phyloP scores from a whole-genome alignment of 2,113 vertebrate genomes.

The Rhabdornis inornatus region DNA sequence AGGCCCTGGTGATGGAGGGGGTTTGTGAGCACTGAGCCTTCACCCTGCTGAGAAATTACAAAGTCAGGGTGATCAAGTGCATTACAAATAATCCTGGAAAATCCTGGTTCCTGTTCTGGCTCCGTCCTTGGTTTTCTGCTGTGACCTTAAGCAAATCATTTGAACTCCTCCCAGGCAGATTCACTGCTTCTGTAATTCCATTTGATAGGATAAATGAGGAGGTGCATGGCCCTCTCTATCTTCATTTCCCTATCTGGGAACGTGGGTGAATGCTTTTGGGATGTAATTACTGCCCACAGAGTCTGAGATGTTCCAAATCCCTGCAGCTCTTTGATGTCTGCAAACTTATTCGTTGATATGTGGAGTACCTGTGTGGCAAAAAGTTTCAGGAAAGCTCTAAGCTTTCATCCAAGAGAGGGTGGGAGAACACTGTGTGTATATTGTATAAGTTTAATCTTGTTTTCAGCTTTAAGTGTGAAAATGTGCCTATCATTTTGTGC shows the following conservation, averaged over 20 bases:
- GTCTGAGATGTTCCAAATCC: conserved; percentile 38
- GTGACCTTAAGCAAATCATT: conserved; percentile 38
- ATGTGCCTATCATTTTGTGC: background rate
- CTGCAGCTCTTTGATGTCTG: conserved; percentile 30
- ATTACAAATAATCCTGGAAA: conserved; percentile 18
- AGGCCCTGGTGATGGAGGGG: background rate
- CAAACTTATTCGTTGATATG: conserved; percentile 7
- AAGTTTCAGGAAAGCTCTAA: background rate
- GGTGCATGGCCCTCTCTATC: conserved; percentile 11
- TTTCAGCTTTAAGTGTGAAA: conserved; percentile 19
- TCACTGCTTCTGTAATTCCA: conserved; percentile 14
- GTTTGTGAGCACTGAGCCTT: background rate
- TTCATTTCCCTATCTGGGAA: conserved; percentile 42
- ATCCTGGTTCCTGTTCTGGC: background rate
- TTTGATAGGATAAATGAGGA: conserved; percentile 31
- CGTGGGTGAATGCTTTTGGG: background rate
- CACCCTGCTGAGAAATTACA: background rate
- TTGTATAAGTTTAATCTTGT: conserved; percentile 36
- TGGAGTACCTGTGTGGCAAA: background rate
- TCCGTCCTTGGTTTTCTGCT: background rate
- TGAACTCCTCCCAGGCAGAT: conserved; percentile 9
- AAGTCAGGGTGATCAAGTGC: background rate
- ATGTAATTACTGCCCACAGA: conserved; percentile 31
- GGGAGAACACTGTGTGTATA: background rate
- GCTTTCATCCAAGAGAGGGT: conserved; percentile 25